Percentiles rank a stretch among this genome's conserved stretches.
Evolutionary conservation across 2,113 vertebrate species (phyloP).

Genomic region (Zapus hudsonius): DNA sequence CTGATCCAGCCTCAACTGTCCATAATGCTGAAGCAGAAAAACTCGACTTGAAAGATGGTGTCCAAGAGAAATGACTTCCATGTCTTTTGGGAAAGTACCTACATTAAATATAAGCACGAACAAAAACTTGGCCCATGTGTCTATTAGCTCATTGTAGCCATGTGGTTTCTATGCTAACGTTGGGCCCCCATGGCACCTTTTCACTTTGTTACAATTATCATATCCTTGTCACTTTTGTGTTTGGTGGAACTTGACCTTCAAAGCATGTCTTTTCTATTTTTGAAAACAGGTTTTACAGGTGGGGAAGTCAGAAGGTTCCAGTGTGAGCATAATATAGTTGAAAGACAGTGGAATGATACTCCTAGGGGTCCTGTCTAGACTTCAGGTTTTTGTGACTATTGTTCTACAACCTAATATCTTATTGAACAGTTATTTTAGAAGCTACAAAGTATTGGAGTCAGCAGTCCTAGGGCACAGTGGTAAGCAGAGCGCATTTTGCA

Average conservation of each 20-base stretch:
- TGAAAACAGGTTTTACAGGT: neutral
- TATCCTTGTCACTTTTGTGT: neutral
- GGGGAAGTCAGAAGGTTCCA: neutral
- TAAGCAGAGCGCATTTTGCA: neutral
- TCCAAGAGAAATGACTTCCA: neutral
- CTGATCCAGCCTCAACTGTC: neutral
- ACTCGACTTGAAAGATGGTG: neutral
- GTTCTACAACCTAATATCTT: neutral
- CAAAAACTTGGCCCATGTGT: neutral
- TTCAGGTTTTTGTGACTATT: constrained; percentile 8
- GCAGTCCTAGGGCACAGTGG: neutral
- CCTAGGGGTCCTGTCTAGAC: neutral
- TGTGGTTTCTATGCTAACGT: neutral
- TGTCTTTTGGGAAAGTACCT: neutral
- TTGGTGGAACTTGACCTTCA: neutral
- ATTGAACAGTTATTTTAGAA: constrained; percentile 32
- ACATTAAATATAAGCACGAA: neutral
- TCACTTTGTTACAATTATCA: neutral
- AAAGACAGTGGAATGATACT: neutral
- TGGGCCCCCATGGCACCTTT: neutral
- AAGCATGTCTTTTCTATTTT: neutral
- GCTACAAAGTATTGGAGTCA: constrained; percentile 11
- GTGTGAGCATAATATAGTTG: neutral
- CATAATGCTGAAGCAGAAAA: neutral
- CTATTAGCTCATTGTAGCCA: neutral